These are phyloP conservation scores for Argyresthia goedartella DNA, from an alignment of 2,888 invertebrate genomes.

Conservation along the genomic window DNA sequence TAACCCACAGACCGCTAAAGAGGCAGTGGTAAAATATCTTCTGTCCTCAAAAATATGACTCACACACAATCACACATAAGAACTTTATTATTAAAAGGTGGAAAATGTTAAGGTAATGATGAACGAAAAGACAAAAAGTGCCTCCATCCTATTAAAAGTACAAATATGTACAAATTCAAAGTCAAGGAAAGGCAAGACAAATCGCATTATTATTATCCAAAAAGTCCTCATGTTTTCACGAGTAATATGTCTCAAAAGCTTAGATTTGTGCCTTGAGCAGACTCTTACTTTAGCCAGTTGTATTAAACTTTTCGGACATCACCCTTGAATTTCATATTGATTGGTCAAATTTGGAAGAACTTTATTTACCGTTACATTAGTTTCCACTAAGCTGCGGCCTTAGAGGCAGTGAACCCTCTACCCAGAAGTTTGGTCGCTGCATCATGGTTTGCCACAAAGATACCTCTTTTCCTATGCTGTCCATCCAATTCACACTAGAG, in stretches of 20 bases:
- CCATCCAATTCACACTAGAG: conserved; percentile 94
- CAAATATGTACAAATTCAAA: too few species aligned
- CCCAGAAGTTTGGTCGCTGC: conserved; percentile 95
- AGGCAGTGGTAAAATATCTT: too few species aligned
- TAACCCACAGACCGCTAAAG: too few species aligned
- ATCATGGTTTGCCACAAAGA: conserved; percentile 95
- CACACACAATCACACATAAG: too few species aligned
- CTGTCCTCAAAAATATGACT: too few species aligned
- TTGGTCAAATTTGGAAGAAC: neutral
- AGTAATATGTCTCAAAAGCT: too few species aligned
- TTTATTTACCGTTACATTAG: neutral
- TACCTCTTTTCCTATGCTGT: conserved; percentile 90
- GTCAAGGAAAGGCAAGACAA: too few species aligned
- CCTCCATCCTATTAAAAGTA: too few species aligned
- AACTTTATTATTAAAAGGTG: conserved; percentile 6
- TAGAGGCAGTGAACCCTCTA: conserved; percentile 91
- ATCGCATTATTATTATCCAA: too few species aligned
- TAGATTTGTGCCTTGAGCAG: neutral
- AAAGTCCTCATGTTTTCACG: too few species aligned
- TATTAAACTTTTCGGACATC: neutral
- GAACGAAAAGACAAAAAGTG: too few species aligned
- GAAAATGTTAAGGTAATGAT: conserved; percentile 2
- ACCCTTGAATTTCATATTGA: neutral
- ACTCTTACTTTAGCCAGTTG: neutral
- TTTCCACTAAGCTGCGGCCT: conserved; percentile 78